A percentile compares a stretch with the other conserved stretches of the same genome.
Conservation (phyloP, 2,113 vertebrate genomes). For the Coregonus clupeaformis region DNA sequence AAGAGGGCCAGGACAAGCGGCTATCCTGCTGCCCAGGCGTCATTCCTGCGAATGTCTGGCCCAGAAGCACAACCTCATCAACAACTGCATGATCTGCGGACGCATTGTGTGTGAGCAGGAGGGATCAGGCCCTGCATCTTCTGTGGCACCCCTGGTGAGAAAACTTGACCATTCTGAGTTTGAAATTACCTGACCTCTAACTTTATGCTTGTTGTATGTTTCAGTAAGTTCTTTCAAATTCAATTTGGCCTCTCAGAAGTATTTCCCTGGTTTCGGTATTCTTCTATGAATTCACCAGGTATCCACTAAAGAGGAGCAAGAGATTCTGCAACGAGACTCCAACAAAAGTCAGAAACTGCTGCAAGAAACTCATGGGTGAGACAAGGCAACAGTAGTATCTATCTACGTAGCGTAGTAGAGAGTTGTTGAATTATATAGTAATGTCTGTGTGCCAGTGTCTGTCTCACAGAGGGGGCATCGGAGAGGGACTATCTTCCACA, state of each 20-base stretch:
- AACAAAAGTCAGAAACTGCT: conserved; percentile 97
- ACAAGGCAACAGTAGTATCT: conserved; percentile 19
- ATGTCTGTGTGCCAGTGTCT: not conserved
- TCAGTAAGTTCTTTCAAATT: not conserved
- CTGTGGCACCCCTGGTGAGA: conserved; percentile 86
- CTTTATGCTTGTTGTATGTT: no score
- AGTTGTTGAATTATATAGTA: no score
- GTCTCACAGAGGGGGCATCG: conserved; percentile 68
- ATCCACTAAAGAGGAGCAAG: conserved; percentile 92
- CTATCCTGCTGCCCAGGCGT: conserved; percentile 87
- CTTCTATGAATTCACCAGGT: conserved; percentile 72
- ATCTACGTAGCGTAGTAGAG: not conserved
- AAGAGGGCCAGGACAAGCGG: conserved; percentile 88
- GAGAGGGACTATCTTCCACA: conserved; percentile 80
- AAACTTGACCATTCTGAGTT: no score
- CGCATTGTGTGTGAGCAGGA: conserved; percentile 93
- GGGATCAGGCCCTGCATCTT: conserved; percentile 92
- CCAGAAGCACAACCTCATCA: conserved; percentile 94
- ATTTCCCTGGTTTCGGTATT: no score
- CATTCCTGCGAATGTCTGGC: conserved; percentile 90
- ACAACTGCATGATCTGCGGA: conserved; percentile 93
- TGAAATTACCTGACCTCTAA: no score
- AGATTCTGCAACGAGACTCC: conserved; percentile 91
- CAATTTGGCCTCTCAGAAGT: not conserved
- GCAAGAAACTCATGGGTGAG: conserved; percentile 96